Conservation (phyloP, 1,140 invertebrate species). For the Aphelenchoides fujianensis region DNA sequence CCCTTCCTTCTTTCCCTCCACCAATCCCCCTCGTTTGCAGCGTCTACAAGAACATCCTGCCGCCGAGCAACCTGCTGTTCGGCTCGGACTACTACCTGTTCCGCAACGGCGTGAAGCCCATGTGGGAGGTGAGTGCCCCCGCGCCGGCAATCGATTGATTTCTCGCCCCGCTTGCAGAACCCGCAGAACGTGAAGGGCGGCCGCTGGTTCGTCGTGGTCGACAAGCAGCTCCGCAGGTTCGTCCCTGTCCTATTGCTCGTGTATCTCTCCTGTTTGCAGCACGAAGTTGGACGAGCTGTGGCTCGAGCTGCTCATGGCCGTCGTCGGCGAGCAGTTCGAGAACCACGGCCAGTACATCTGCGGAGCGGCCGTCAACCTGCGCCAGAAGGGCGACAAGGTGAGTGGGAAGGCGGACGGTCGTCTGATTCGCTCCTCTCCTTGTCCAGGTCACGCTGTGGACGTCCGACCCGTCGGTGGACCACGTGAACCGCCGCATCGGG, state of each 20-base stretch:
- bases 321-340: slow-evolving; percentile 93
- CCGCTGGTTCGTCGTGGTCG: slow-evolving; percentile 77
- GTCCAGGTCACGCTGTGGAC: slow-evolving; percentile 72
- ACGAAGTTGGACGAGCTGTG: slow-evolving; percentile 86
- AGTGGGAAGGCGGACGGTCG: slow-evolving; percentile 70
- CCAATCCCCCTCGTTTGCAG: slow-evolving; percentile 69
- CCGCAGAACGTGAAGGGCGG: too few species aligned
- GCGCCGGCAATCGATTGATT: too few species aligned
- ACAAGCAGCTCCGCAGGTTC: slow-evolving; percentile 53
- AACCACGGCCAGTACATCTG: slow-evolving; percentile 84
- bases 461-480: slow-evolving; percentile 73
- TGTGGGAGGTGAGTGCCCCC: slow-evolving; percentile 99
- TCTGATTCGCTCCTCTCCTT: slow-evolving; percentile 5
- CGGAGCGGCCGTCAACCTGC: slow-evolving; percentile 89
- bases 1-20: too few species aligned
- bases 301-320: slow-evolving; percentile 85
- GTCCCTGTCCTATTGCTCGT: too few species aligned
- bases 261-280: too few species aligned
- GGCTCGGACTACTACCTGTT: slow-evolving; percentile 94
- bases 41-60: slow-evolving; percentile 89
- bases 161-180: slow-evolving; percentile 76
- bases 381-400: slow-evolving; percentile 86
- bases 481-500: slow-evolving; percentile 70
- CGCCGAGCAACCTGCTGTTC: slow-evolving; percentile 79
- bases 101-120: slow-evolving; percentile 81